A percentile compares a stretch with the other conserved stretches of the same genome.
These are phyloP conservation scores for Aporophyla nigra DNA, from an alignment of 2,888 invertebrate species.

Conservation along the genomic window DNA sequence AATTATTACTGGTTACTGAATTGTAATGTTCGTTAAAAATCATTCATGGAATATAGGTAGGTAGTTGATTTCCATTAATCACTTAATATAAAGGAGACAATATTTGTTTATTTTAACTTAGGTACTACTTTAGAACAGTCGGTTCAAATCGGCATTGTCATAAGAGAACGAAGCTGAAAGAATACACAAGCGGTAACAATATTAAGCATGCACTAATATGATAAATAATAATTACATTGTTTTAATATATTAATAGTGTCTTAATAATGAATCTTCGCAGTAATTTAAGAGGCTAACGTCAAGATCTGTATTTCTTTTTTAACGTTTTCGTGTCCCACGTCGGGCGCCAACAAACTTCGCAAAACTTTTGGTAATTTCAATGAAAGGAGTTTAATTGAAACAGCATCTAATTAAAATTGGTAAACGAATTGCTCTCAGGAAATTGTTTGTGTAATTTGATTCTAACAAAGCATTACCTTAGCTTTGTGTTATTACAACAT, in stretches of 20 bases:
- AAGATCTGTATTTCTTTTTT: neutral
- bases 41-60: neutral
- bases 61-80: neutral
- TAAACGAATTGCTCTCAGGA: constrained; percentile 12
- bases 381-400: constrained; percentile 46
- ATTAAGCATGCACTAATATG: neutral
- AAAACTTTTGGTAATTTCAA: constrained; percentile 39
- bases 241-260: neutral
- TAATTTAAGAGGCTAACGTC: too few relatives aligned
- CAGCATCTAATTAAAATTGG: constrained; percentile 43
- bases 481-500: constrained; percentile 24
- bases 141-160: neutral
- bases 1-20: constrained; percentile 6
- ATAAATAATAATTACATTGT: neutral
- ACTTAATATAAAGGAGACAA: too few relatives aligned
- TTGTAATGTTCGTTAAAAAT: neutral
- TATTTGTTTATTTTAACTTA: neutral
- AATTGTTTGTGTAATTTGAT: constrained; percentile 45
- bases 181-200: too few relatives aligned
- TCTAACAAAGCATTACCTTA: constrained; percentile 22
- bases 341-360: constrained; percentile 48
- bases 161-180: too few relatives aligned
- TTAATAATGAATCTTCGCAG: neutral
- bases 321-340: constrained; percentile 29
- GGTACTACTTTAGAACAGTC: neutral